phyloP scores from a whole-genome alignment of 2,113 vertebrate genomes.

The Columba janthina region DNA sequence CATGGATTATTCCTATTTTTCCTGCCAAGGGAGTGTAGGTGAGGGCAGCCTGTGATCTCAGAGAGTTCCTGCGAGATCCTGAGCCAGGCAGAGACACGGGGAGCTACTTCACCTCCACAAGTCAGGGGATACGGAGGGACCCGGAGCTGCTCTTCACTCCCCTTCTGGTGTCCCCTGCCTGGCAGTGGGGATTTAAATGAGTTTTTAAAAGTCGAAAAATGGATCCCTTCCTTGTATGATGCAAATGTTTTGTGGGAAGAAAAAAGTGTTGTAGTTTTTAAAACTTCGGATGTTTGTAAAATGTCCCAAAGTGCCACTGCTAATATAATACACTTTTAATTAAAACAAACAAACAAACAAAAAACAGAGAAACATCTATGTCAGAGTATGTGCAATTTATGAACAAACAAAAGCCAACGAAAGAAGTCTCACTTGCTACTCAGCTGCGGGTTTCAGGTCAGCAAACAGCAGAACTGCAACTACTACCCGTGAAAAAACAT shows the following conservation, averaged over 20 bases:
- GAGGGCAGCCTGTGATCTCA: neutral
- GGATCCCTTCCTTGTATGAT: neutral
- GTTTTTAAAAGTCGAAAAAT: neutral
- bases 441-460: neutral
- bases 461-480: neutral
- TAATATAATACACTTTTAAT: neutral
- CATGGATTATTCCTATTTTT: neutral
- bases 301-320: neutral
- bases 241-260: neutral
- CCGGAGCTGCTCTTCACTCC: neutral
- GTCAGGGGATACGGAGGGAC: rapidly evolving
- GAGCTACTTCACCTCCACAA: rapidly evolving
- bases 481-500: neutral
- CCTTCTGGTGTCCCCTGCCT: neutral
- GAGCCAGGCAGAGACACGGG: neutral
- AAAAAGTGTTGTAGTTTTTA: neutral
- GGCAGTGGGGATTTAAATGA: neutral
- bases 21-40: neutral
- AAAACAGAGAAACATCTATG: neutral
- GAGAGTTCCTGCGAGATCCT: neutral
- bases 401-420: neutral
- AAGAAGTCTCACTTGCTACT: neutral
- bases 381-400: neutral
- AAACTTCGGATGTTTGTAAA: neutral
- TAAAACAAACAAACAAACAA: neutral